Percentiles rank a stretch among this genome's conserved stretches.
Conservation (phyloP, 2,888 invertebrate genomes). For the Drosophila atroscutellata region DNA sequence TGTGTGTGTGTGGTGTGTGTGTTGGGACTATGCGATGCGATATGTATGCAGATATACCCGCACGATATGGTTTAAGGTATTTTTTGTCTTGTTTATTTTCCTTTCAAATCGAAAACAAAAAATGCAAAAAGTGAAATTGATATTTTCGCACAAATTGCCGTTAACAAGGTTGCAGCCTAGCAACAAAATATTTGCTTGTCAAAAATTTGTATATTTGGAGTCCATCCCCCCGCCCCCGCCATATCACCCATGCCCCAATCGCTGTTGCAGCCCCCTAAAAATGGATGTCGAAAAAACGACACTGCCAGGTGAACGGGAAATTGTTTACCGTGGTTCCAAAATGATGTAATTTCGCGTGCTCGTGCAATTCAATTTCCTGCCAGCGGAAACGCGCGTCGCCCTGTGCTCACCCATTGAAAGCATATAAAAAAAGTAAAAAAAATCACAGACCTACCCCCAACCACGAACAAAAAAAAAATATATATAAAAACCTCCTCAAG, state of each 20-base stretch:
- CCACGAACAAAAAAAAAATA: neutral
- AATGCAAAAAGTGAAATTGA: conserved; percentile 67
- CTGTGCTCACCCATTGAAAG: conserved; percentile 63
- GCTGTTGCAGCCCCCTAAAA: conserved; percentile 4
- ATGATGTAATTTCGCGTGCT: conserved; percentile 84
- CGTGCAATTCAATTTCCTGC: conserved; percentile 84
- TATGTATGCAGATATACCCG: conserved; percentile 26
- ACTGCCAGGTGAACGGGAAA: conserved; percentile 74
- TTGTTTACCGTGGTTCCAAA: conserved; percentile 80
- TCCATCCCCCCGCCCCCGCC: neutral
- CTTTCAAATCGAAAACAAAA: conserved; percentile 41
- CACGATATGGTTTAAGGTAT: conserved; percentile 28
- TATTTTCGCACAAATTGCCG: conserved; percentile 71
- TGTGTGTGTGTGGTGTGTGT: conserved; percentile 5
- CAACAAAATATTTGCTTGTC: conserved; percentile 69
- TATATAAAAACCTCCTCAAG: conserved; percentile 1
- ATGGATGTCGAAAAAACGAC: conserved; percentile 40
- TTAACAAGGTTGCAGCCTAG: conserved; percentile 67
- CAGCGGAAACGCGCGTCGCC: conserved; percentile 80
- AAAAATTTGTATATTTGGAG: conserved; percentile 60
- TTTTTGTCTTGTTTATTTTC: conserved; percentile 13
- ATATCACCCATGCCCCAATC: neutral
- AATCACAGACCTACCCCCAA: conserved; percentile 1
- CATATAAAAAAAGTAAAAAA: conserved; percentile 9
- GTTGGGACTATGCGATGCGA: conserved; percentile 15